phyloP scores from a whole-genome alignment of 2,888 invertebrate species.

The Drosophila kanekoi region DNA sequence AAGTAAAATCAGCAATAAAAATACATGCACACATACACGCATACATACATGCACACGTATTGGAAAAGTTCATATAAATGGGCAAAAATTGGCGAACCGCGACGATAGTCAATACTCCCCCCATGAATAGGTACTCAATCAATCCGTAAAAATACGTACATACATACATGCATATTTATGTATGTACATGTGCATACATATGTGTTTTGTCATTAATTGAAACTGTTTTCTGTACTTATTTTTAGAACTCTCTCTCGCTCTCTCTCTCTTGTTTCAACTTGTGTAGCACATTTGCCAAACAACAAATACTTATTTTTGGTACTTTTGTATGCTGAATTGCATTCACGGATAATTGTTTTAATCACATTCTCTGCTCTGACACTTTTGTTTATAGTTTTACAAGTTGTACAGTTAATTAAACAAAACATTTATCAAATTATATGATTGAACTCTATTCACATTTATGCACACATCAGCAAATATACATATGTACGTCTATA shows the following conservation, averaged over 20 bases:
- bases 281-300: constrained; percentile 34
- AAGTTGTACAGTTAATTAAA: too few species aligned
- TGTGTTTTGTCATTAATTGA: constrained; percentile 41
- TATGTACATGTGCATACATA: background rate
- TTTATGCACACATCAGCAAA: too few species aligned
- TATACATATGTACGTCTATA: too few species aligned
- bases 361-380: constrained; percentile 1
- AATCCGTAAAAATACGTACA: constrained; percentile 10
- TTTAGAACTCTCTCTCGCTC: constrained; percentile 46
- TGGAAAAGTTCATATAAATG: constrained; percentile 40
- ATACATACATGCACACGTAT: background rate
- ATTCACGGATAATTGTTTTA: background rate
- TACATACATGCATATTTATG: background rate
- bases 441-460: too few species aligned
- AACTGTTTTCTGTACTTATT: constrained; percentile 50
- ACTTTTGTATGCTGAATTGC: background rate
- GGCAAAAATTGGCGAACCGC: constrained; percentile 57
- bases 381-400: background rate
- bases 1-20: constrained; percentile 1
- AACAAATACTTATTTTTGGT: constrained; percentile 8
- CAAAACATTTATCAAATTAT: too few species aligned
- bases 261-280: constrained; percentile 31
- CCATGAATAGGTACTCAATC: constrained; percentile 33
- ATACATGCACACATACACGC: background rate
- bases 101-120: constrained; percentile 58